Evolutionary conservation across 53 echinoderm and acorn worm species (phyloP).

Genomic region (Pentamera pediparva): DNA sequence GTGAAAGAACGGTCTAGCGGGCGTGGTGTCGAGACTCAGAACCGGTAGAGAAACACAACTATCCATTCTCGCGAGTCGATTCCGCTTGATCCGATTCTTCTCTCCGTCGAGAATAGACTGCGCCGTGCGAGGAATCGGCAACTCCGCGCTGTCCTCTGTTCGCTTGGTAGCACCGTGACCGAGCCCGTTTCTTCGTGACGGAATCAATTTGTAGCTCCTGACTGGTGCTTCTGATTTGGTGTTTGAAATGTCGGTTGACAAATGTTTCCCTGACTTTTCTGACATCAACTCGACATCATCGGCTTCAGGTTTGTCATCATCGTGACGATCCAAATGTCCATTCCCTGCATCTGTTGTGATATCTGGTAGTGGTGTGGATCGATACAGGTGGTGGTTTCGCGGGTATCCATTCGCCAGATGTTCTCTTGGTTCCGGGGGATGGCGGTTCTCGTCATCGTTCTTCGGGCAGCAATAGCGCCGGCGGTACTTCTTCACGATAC

Average conservation of each 20-base stretch:
- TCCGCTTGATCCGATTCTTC: constrained; percentile 45
- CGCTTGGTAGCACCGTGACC: too few species aligned
- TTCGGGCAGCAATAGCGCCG: constrained; percentile 24
- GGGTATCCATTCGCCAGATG: not conserved
- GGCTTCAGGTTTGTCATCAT: too few species aligned
- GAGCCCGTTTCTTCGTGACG: constrained; percentile 55
- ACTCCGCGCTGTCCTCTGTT: too few species aligned
- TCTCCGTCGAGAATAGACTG: too few species aligned
- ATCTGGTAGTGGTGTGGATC: too few species aligned
- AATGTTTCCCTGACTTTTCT: not conserved
- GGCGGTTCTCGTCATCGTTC: constrained; percentile 33
- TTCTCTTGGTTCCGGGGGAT: not conserved
- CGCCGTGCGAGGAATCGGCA: too few species aligned
- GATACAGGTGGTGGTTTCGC: too few species aligned
- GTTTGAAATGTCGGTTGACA: not conserved
- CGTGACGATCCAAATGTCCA: not conserved
- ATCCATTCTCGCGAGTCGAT: constrained; percentile 58
- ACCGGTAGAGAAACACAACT: constrained; percentile 60
- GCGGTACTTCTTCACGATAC: constrained; percentile 63
- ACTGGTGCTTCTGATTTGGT: constrained; percentile 18
- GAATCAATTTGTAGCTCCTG: constrained; percentile 43
- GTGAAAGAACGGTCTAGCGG: too few species aligned
- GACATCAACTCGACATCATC: too few species aligned
- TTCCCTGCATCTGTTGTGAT: too few species aligned
- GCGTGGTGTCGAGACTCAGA: constrained; percentile 43